Base-by-base conservation (phyloP, 2,797 vertebrate genomes). In the Lagocephalus sceleratus region DNA sequence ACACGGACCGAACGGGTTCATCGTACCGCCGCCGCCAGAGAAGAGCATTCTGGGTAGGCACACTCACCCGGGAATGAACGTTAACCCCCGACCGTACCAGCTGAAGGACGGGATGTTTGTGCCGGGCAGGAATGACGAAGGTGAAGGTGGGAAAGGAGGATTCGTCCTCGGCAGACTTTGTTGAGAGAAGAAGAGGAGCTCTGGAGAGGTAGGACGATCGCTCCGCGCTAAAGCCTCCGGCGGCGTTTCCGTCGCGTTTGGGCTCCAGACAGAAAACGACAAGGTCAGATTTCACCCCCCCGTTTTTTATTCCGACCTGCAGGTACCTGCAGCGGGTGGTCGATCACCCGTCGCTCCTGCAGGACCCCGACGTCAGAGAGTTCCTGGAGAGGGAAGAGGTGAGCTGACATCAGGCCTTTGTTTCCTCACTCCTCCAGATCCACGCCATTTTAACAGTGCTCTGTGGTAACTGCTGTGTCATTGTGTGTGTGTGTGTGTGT, bases 141-240 rank as follows among this genome's bases (percentile, higher is more conserved):
- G 87, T 99, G 66, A 99, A 99, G 86, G 97, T 99, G 65, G 97
- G 97, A 21, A 99, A 99, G 73, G 97, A 99, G 73, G 97, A 99
- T 53, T 94, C 94, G 14, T 99, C 97, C 1, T 98, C 96, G 47
- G 90, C 87, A 22, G 97, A 99, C 85, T 99, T 99, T 88, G 89
- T 98, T 4, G 96, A 99, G 78, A 92, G 95, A 76, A 92, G 97
- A 71, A 91, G 97, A 82, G 91, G 86, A 0, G 87, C 91, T 54
- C 68, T 92, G 50, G 91, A 92, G 77, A 90, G 91, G 90, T 90
- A 15, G 44, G 40, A 44, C 2, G 41, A n/a, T 10, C 16, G 6
- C 17, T 17, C 8, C 16, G 26, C 4, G 7, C 26, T 7, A 8
- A 29, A 29, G 12, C 32, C 29, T 29, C 3, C 11, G 29, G 29